These are phyloP conservation scores for Ophioninae sp. DNA, from an alignment of 2,888 invertebrate species.

Conservation along the genomic window DNA sequence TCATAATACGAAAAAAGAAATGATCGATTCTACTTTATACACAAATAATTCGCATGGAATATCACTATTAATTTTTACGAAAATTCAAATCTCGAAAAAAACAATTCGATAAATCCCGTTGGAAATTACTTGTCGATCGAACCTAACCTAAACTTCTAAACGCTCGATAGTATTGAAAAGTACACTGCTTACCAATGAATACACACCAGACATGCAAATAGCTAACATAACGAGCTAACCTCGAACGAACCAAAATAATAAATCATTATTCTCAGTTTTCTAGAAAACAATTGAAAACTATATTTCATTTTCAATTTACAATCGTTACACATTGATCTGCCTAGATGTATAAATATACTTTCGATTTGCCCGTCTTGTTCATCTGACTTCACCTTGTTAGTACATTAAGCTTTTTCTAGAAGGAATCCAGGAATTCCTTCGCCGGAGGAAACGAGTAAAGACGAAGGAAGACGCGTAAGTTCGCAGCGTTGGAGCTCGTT, in stretches of 20 bases:
- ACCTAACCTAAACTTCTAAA: slow-evolving; percentile 29
- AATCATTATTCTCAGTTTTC: no score
- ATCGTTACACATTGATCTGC: neutral
- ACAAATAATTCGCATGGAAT: neutral
- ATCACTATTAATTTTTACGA: slow-evolving; percentile 36
- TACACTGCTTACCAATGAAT: neutral
- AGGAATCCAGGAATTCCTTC: neutral
- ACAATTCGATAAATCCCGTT: slow-evolving; percentile 43
- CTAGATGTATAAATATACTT: neutral
- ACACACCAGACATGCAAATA: no score
- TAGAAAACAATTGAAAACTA: no score
- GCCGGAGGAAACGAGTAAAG: neutral
- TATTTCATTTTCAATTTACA: neutral
- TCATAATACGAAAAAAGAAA: neutral
- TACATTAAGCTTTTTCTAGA: neutral
- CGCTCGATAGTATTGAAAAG: slow-evolving; percentile 26
- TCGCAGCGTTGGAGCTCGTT: neutral
- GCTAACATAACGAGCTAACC: no score
- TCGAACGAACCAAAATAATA: no score
- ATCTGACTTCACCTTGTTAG: neutral
- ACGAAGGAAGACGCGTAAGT: neutral
- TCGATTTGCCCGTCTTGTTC: neutral
- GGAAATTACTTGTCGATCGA: slow-evolving; percentile 49
- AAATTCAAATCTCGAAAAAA: slow-evolving; percentile 23
- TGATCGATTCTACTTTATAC: neutral